Conservation (phyloP, 2,888 invertebrate species). For the Apoda limacodes region DNA sequence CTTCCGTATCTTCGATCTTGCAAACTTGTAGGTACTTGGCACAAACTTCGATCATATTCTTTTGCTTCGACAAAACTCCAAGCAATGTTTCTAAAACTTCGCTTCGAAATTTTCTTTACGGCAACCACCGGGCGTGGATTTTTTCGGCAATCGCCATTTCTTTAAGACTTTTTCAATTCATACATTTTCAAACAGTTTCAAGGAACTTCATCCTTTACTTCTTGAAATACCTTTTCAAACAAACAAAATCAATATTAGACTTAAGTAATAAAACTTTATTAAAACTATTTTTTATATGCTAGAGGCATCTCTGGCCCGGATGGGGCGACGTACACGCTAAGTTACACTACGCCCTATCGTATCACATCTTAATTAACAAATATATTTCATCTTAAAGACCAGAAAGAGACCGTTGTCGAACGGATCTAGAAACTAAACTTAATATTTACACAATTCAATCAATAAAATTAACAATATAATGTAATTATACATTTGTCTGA, state of each 20-base stretch:
- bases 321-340: slow-evolving; percentile 41
- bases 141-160: slow-evolving; percentile 56
- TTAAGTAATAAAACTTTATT: slow-evolving; percentile 65
- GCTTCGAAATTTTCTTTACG: slow-evolving; percentile 36
- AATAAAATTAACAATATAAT: no score
- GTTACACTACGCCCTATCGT: slow-evolving; percentile 49
- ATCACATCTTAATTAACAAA: slow-evolving; percentile 31
- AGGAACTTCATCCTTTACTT: slow-evolving; percentile 83
- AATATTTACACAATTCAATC: no score
- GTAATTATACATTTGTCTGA: no score
- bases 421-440: no score
- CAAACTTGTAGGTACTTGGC: slow-evolving; percentile 42
- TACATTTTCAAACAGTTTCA: slow-evolving; percentile 67
- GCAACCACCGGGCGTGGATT: slow-evolving; percentile 43
- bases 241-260: slow-evolving; percentile 81
- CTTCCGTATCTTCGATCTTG: slow-evolving; percentile 45
- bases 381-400: no score
- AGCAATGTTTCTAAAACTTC: slow-evolving; percentile 32
- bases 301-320: slow-evolving; percentile 44
- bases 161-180: slow-evolving; percentile 58
- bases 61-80: slow-evolving; percentile 49
- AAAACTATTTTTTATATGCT: slow-evolving; percentile 56
- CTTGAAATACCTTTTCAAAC: slow-evolving; percentile 87
- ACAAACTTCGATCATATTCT: slow-evolving; percentile 54
- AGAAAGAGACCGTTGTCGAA: no score